phyloP scores from a whole-genome alignment of 1,140 invertebrate genomes.

The Helicoverpa zea region DNA sequence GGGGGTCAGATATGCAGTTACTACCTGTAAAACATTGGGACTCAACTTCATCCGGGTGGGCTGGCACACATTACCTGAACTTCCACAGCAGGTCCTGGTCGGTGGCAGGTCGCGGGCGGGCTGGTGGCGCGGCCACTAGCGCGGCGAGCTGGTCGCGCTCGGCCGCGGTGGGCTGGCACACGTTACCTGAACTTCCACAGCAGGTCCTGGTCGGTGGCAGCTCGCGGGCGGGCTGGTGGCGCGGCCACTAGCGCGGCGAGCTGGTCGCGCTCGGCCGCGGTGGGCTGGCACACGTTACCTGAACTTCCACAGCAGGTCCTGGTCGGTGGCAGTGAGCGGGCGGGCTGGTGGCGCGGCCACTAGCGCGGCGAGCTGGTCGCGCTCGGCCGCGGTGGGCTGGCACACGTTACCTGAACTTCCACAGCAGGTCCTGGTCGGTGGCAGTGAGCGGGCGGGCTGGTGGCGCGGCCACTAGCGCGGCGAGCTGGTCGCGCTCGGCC shows the following conservation, averaged over 20 bases:
- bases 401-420: slow-evolving; percentile 96
- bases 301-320: slow-evolving; percentile 99
- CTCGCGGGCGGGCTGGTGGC: slow-evolving; percentile 95
- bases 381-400: slow-evolving; percentile 95
- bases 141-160: slow-evolving; percentile 94
- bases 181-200: slow-evolving; percentile 98
- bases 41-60: no score
- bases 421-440: slow-evolving; percentile 99
- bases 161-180: slow-evolving; percentile 96
- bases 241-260: slow-evolving; percentile 96
- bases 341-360: slow-evolving; percentile 96
- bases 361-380: slow-evolving; percentile 95
- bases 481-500: slow-evolving; percentile 92
- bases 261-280: slow-evolving; percentile 93
- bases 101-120: slow-evolving; percentile 94
- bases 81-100: slow-evolving; percentile 99
- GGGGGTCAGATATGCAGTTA: no score
- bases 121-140: slow-evolving; percentile 96
- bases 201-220: slow-evolving; percentile 98
- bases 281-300: slow-evolving; percentile 94
- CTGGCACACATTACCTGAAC: slow-evolving; percentile 86
- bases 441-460: slow-evolving; percentile 94
- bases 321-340: slow-evolving; percentile 95
- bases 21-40: no score
- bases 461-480: slow-evolving; percentile 96